phyloP scores from a whole-genome alignment of 1,140 invertebrate genomes.

The Euura saliciscinereae region DNA sequence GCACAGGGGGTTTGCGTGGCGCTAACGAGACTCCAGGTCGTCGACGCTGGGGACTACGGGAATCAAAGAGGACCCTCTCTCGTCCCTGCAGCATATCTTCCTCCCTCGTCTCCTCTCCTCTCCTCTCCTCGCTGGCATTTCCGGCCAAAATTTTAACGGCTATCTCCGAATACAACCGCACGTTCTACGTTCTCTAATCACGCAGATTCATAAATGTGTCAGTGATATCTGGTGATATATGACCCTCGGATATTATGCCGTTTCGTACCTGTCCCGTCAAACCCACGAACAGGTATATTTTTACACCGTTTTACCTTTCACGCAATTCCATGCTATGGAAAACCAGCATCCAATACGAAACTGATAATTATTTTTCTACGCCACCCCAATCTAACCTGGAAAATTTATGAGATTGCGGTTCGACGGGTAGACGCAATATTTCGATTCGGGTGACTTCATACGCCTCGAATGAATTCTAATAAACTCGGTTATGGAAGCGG shows the following conservation, averaged over 20 bases:
- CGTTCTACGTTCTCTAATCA: not conserved
- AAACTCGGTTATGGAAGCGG: not conserved
- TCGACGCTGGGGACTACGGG: slow-evolving; percentile 35
- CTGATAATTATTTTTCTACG: not conserved
- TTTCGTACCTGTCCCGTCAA: not conserved
- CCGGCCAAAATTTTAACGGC: not conserved
- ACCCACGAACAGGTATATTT: too few species aligned
- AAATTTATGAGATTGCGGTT: too few species aligned
- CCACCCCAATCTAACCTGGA: not conserved
- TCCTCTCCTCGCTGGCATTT: not conserved
- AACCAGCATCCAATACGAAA: not conserved
- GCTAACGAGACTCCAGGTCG: slow-evolving; percentile 43
- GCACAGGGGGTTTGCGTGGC: slow-evolving; percentile 40
- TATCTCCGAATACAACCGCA: too few species aligned
- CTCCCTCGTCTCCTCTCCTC: not conserved
- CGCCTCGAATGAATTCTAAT: not conserved
- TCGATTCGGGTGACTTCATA: too few species aligned
- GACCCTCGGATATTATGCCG: not conserved
- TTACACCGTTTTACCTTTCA: not conserved
- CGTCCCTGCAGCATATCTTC: slow-evolving; percentile 17
- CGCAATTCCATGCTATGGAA: not conserved
- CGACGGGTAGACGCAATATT: too few species aligned
- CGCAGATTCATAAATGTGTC: slow-evolving; percentile 11
- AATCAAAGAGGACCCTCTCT: slow-evolving; percentile 33
- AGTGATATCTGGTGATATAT: slow-evolving; percentile 12